phyloP scores from a whole-genome alignment of 2,888 invertebrate species.

The Calameuta pallipes region DNA sequence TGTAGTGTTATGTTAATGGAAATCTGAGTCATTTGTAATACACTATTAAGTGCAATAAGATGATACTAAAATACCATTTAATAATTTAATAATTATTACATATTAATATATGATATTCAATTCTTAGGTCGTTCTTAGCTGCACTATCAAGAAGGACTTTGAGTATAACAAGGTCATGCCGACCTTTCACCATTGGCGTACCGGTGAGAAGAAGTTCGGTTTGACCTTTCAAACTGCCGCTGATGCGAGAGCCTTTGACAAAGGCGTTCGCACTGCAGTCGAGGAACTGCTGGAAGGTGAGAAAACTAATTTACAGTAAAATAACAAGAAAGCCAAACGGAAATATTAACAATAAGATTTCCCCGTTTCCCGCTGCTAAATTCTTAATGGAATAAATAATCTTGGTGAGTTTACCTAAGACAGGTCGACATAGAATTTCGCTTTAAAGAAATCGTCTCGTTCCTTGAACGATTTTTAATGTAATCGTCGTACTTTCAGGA shows the following conservation, averaged over 20 bases:
- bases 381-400: too few species aligned
- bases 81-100: not conserved
- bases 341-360: too few species aligned
- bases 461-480: too few species aligned
- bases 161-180: slow-evolving; percentile 98
- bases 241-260: slow-evolving; percentile 93
- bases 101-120: slow-evolving; percentile 12
- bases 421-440: too few species aligned
- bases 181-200: slow-evolving; percentile 98
- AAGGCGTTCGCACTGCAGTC: slow-evolving; percentile 88
- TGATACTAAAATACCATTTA: too few species aligned
- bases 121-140: slow-evolving; percentile 88
- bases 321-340: too few species aligned
- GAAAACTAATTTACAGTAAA: slow-evolving; percentile 34
- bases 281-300: slow-evolving; percentile 93
- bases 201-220: slow-evolving; percentile 94
- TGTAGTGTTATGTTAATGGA: too few species aligned
- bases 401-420: too few species aligned
- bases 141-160: slow-evolving; percentile 95
- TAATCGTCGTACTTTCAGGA: slow-evolving; percentile 68
- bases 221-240: slow-evolving; percentile 96
- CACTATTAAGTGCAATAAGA: too few species aligned
- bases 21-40: too few species aligned
- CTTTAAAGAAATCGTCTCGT: too few species aligned
- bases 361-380: too few species aligned